These are phyloP conservation scores for Oxytorus armatus DNA, from an alignment of 2,888 invertebrate genomes.

Conservation along the genomic window DNA sequence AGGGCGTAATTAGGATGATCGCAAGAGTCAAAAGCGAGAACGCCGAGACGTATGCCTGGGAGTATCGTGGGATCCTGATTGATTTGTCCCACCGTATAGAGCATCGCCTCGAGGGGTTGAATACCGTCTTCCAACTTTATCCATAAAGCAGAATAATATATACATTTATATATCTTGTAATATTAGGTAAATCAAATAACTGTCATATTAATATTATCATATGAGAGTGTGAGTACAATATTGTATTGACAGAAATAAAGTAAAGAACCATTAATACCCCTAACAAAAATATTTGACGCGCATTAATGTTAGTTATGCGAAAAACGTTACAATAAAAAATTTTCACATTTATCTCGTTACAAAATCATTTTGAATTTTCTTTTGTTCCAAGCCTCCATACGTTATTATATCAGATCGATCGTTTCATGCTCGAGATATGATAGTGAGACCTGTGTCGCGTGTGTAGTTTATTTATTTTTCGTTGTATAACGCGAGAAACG, in stretches of 20 bases:
- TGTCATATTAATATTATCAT: too few species aligned
- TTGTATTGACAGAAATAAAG: too few species aligned
- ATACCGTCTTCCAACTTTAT: conserved; percentile 86
- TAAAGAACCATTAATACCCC: too few species aligned
- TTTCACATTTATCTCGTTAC: background rate
- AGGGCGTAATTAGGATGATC: conserved; percentile 85
- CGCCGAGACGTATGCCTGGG: conserved; percentile 85
- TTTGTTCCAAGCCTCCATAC: background rate
- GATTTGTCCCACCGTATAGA: conserved; percentile 85
- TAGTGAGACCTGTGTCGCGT: conserved; percentile 3
- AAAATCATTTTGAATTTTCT: background rate
- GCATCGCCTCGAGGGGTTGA: conserved; percentile 86
- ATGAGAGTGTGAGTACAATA: too few species aligned
- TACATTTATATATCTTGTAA: too few species aligned
- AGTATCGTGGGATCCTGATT: conserved; percentile 84
- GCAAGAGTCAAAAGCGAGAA: conserved; percentile 85
- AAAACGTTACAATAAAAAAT: too few species aligned
- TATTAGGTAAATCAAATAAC: too few species aligned
- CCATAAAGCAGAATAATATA: too few species aligned
- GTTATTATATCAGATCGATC: conserved; percentile 15
- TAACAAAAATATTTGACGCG: too few species aligned
- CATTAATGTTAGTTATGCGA: too few species aligned
- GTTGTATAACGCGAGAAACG: conserved; percentile 14
- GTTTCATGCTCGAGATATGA: conserved; percentile 38
- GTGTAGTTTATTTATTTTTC: conserved; percentile 38